phyloP scores from a whole-genome alignment of 2,113 vertebrate species.

The Acrocephalus arundinaceus region DNA sequence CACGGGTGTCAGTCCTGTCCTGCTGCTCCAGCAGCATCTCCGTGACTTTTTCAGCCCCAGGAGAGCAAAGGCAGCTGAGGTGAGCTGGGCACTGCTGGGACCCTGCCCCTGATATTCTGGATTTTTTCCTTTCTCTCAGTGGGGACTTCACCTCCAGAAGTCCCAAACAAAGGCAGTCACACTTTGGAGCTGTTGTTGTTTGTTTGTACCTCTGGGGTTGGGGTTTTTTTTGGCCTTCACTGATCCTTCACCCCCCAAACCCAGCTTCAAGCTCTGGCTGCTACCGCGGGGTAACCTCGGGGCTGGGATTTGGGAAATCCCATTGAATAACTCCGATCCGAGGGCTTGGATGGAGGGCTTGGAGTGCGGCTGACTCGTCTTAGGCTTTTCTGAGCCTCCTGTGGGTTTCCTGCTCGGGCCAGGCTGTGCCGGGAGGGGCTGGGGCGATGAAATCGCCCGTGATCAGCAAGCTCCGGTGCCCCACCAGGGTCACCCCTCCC shows the following conservation, averaged over 20 bases:
- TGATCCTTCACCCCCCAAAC: not conserved
- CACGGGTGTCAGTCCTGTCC: rapidly evolving
- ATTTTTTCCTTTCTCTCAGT: not conserved
- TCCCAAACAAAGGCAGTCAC: not conserved
- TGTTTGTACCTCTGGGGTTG: not conserved
- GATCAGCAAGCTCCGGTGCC: not conserved
- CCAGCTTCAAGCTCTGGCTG: not conserved
- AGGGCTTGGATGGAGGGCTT: not conserved
- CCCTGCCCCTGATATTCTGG: not conserved
- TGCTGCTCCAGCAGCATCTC: not conserved
- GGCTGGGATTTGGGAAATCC: not conserved
- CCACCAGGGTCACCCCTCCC: not conserved
- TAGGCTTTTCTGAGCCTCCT: not conserved
- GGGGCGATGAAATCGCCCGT: not conserved
- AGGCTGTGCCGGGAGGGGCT: not conserved
- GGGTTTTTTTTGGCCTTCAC: not conserved
- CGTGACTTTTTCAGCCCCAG: not conserved
- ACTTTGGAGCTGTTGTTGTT: not conserved
- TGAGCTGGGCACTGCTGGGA: not conserved
- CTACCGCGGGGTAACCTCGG: not conserved
- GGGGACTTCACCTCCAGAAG: not conserved
- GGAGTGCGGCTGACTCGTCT: not conserved
- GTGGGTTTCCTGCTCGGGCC: not conserved
- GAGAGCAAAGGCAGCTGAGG: not conserved
- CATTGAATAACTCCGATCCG: not conserved